A percentile compares a stretch with the other conserved stretches of the same genome.
Evolutionary conservation across 2,888 invertebrate species (phyloP).

Genomic region (Caenorhabditis sinica): DNA sequence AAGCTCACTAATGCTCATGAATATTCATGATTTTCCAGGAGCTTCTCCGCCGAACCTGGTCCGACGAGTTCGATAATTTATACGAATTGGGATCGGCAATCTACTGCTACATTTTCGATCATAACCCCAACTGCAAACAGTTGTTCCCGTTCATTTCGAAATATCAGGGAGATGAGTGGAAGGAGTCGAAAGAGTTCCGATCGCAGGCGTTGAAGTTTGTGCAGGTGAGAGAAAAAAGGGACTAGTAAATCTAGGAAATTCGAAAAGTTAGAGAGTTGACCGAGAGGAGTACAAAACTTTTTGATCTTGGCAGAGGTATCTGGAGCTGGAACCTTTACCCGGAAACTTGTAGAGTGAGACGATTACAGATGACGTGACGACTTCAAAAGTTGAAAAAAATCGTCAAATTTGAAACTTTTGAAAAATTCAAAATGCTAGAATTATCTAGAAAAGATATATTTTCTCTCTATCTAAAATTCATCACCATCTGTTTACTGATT

Average conservation of each 20-base stretch:
- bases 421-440: background rate
- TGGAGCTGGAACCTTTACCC: too few relatives aligned
- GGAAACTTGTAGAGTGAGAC: too few relatives aligned
- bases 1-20: background rate
- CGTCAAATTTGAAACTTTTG: background rate
- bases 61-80: constrained; percentile 81
- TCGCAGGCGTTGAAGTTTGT: constrained; percentile 81
- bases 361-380: too few relatives aligned
- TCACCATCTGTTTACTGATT: too few relatives aligned
- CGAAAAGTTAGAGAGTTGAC: too few relatives aligned
- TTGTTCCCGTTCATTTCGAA: constrained; percentile 78
- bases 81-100: constrained; percentile 81
- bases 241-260: too few relatives aligned
- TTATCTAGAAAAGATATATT: too few relatives aligned
- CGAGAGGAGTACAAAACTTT: too few relatives aligned
- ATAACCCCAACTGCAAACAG: constrained; percentile 79
- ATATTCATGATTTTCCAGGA: constrained; percentile 61
- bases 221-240: constrained; percentile 71
- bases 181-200: constrained; percentile 79
- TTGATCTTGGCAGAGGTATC: too few relatives aligned
- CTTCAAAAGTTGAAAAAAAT: too few relatives aligned
- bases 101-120: constrained; percentile 80
- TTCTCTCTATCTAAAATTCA: too few relatives aligned
- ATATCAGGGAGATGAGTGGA: constrained; percentile 76
- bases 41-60: constrained; percentile 80